Evolutionary conservation across 2,888 invertebrate species (phyloP), one percentile per base, ranked within the genome.

Genomic region (Altica lythri): DNA sequence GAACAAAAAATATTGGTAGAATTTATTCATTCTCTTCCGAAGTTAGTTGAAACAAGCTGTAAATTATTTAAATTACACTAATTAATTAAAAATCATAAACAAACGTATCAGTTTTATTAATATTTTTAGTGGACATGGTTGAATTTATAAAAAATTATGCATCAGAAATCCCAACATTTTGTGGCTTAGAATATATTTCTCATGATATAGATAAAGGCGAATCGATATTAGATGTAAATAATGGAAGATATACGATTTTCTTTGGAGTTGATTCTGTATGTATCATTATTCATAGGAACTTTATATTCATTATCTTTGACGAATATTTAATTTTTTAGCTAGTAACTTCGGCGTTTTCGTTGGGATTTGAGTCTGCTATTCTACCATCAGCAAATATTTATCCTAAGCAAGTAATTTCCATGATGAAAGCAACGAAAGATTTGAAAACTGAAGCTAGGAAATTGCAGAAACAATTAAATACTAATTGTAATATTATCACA

Each of bases 101-200:
- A n/a, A n/a, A n/a, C n/a, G n/a, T n/a, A n/a, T n/a, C n/a, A n/a
- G n/a, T n/a, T n/a, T n/a, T n/a, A n/a, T n/a, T n/a, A n/a, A n/a
- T n/a, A n/a, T n/a, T 77, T 77, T 13, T 70, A 90, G 90, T 90
- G 44, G 81, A 85, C 64, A 90, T 90, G 88, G 84, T 83, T 32
- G 75, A 81, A 17, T 87, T 89, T 66, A 80, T 89, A 29, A 76
- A 78, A 9, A 79, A 82, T 12, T 85, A 87, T 0, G 80, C 80
- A 0, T 77, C 77, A 3, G 72, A 79, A 51, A 84, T 93, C 42
- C 85, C 90, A 0, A 89, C 86, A 43, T 88, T 93, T 67, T 82
- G 81, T 55, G 93, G 93, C 2, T 79, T 91, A 9, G 92, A 93
- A 73, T 92, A 87, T 70, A 91, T 92, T 0, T 86, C 87, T 8